Evolutionary conservation across 2,113 vertebrate species (phyloP), one percentile per base, ranked within the genome.

Genomic region (Phylloscopus trochiloides): DNA sequence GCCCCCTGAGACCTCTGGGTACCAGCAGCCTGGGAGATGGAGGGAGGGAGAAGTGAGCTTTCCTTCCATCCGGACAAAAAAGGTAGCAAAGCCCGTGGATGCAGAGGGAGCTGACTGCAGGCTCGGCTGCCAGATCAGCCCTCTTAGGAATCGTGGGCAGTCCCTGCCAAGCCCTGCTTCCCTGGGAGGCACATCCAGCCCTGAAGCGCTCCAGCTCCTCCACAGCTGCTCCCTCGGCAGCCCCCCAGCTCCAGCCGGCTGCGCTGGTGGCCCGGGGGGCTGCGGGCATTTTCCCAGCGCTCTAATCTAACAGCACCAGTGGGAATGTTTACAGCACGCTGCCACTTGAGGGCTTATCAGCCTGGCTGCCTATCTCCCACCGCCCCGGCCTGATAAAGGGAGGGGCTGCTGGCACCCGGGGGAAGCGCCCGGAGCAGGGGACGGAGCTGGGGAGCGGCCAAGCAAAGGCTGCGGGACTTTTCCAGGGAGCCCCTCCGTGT

Each of bases 291-390:
- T 97, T 97, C 97, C 98, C 97, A 98, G 97, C 92, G 1, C 83
- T 97, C 86, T 98, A 97, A 98, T 98, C 97, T 89, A 96, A 97
- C 95, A 96, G 97, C 97, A 97, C 97, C 98, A 96, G 97, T 98
- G 98, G 98, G 98, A 98, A 98, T 98, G 98, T 98, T 98, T 98
- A 98, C 97, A 98, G 96, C 97, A 97, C 97, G 94, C 97, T 98
- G 98, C 97, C 98, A 98, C 98, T 98, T 97, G 97, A 96, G 77
- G 79, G 45, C 94, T 98, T 98, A 98, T 98, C 98, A 17, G 77
- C 84, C 61, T 73, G 86, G 95, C 95, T 68, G 89, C 75, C 92
- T 97, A 98, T 98, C 97, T 92, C 82, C 94, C 88, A 74, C 86
- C 36, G 45, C 88, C 84, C 26, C 10, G 4, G 85, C 5, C 91